Evolutionary conservation across 2,888 invertebrate genomes (phyloP).

Genomic region (Ennomos quercinarius): DNA sequence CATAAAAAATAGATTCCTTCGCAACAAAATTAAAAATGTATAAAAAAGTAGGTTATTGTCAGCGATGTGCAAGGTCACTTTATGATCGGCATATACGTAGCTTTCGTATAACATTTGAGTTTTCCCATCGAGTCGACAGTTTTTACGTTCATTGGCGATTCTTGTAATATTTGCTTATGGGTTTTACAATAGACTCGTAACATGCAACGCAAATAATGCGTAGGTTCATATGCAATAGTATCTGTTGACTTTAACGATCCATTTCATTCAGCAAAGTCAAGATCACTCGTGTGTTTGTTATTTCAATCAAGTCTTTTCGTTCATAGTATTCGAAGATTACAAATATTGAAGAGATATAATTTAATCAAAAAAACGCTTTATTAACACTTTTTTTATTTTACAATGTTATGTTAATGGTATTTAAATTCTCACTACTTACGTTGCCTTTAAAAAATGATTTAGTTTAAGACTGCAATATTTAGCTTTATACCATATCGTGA

Average conservation of each 20-base stretch:
- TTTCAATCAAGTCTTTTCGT: background rate
- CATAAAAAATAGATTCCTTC: slow-evolving; percentile 13
- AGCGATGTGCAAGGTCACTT: slow-evolving; percentile 12
- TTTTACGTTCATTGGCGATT: slow-evolving; percentile 15
- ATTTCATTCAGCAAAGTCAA: slow-evolving; percentile 24
- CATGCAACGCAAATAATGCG: slow-evolving; percentile 5
- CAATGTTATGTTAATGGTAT: too few relatives aligned
- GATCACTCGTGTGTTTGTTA: slow-evolving; percentile 7
- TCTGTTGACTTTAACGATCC: background rate
- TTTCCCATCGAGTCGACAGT: slow-evolving; percentile 18
- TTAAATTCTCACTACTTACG: too few relatives aligned
- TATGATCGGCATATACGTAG: slow-evolving; percentile 1
- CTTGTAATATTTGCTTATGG: slow-evolving; percentile 18
- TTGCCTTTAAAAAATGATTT: too few relatives aligned
- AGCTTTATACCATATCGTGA: too few relatives aligned
- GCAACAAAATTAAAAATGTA: slow-evolving; percentile 3
- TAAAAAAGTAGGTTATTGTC: slow-evolving; percentile 16
- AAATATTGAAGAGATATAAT: too few relatives aligned
- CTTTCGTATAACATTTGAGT: slow-evolving; percentile 11
- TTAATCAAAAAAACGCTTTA: too few relatives aligned
- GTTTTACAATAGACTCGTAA: slow-evolving; percentile 19
- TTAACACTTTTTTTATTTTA: too few relatives aligned
- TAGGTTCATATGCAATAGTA: background rate
- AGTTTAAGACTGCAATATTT: too few relatives aligned
- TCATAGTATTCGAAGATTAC: too few relatives aligned